Evolutionary conservation across 2,888 invertebrate genomes (phyloP).

Genomic region (Endotricha flammealis): DNA sequence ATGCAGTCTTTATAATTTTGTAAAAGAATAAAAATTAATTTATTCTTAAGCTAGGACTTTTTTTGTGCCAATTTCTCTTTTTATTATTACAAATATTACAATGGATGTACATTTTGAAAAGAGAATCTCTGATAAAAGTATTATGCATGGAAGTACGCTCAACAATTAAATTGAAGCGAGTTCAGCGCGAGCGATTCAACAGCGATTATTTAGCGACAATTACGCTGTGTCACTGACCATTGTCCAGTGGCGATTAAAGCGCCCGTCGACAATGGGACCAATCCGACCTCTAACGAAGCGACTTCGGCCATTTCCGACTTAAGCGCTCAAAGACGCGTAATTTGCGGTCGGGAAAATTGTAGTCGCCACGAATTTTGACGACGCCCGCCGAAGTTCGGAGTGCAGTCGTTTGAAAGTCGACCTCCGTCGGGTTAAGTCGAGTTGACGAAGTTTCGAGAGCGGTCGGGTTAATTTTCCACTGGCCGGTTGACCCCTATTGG

Average conservation of each 20-base stretch:
- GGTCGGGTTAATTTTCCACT: conserved; percentile 40
- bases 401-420: conserved; percentile 57
- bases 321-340: conserved; percentile 69
- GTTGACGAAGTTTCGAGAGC: conserved; percentile 41
- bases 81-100: too few species aligned
- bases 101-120: too few species aligned
- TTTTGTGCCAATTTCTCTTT: too few species aligned
- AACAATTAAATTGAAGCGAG: conserved; percentile 52
- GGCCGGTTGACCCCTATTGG: conserved; percentile 41
- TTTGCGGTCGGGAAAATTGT: conserved; percentile 69
- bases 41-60: too few species aligned
- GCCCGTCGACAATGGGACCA: conserved; percentile 55
- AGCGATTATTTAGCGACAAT: conserved; percentile 69
- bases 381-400: conserved; percentile 42
- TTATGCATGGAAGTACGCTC: too few species aligned
- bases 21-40: too few species aligned
- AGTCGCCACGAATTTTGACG: conserved; percentile 54
- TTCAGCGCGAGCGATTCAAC: conserved; percentile 48
- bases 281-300: conserved; percentile 72
- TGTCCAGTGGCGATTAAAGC: conserved; percentile 67
- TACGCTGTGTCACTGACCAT: conserved; percentile 67
- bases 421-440: conserved; percentile 44
- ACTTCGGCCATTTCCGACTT: conserved; percentile 66
- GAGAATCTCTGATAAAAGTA: too few species aligned
- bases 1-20: too few species aligned